Percentiles rank a stretch among this genome's conserved stretches.
phyloP scores from a whole-genome alignment of 2,888 invertebrate species.

The Apamea anceps region DNA sequence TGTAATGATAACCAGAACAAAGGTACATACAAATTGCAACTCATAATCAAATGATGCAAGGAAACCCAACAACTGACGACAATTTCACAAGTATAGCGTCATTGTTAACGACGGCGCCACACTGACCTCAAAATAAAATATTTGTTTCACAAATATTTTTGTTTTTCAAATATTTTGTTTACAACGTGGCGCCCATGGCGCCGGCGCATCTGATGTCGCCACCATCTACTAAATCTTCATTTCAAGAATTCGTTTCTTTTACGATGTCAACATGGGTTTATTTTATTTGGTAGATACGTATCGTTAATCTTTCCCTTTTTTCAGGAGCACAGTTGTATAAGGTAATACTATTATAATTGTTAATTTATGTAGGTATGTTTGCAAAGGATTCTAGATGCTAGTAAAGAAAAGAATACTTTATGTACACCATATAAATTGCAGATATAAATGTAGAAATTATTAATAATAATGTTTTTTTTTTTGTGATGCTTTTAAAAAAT shows the following conservation, averaged over 20 bases:
- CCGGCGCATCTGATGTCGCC: conserved; percentile 33
- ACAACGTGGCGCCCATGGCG: conserved; percentile 31
- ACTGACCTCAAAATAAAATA: conserved; percentile 35
- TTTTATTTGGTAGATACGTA: conserved; percentile 3
- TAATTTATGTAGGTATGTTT: neutral
- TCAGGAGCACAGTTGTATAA: neutral
- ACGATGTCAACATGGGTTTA: conserved; percentile 1
- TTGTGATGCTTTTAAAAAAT: neutral
- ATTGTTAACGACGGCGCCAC: conserved; percentile 7
- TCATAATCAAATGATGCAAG: neutral
- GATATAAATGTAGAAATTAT: no score
- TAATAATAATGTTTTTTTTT: no score
- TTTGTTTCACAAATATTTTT: conserved; percentile 34
- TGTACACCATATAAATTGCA: no score
- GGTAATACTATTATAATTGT: neutral
- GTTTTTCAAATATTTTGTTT: conserved; percentile 41
- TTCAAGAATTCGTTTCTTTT: conserved; percentile 4
- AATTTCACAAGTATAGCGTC: neutral
- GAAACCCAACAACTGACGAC: neutral
- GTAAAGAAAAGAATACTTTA: neutral
- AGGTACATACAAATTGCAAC: neutral
- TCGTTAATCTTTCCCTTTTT: conserved; percentile 10
- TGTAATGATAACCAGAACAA: neutral
- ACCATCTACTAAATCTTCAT: conserved; percentile 21
- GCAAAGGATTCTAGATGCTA: neutral